Conservation (phyloP, 2,888 invertebrate species). For the Caenorhabditis imperialis region DNA sequence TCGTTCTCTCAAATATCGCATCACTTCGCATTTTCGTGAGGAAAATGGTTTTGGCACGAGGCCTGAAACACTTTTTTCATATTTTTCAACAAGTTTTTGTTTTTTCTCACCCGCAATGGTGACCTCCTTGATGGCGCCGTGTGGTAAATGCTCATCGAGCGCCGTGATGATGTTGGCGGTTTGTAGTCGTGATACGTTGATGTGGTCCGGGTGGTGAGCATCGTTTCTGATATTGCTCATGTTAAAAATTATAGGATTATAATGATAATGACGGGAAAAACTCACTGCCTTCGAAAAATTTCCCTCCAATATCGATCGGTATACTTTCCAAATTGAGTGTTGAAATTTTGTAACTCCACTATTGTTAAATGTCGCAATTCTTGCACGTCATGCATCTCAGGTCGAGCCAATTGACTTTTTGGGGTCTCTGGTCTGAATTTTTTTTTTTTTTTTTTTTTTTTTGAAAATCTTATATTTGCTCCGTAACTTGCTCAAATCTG, state of each 20-base stretch:
- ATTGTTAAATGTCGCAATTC: slow-evolving; percentile 41
- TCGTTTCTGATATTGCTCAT: slow-evolving; percentile 31
- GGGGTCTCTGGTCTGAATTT: background rate
- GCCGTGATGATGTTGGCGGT: slow-evolving; percentile 45
- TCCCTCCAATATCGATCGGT: slow-evolving; percentile 55
- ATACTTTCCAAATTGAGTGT: slow-evolving; percentile 21
- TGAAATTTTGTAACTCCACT: slow-evolving; percentile 28
- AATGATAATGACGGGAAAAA: too few relatives aligned
- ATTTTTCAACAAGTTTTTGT: background rate
- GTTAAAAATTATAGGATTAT: too few relatives aligned
- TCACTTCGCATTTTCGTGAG: slow-evolving; percentile 47
- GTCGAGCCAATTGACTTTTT: background rate
- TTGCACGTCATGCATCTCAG: slow-evolving; percentile 38
- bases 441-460: too few relatives aligned
- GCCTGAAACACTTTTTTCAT: slow-evolving; percentile 5
- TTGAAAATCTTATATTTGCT: background rate
- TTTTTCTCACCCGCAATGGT: slow-evolving; percentile 28
- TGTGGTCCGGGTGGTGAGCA: slow-evolving; percentile 44
- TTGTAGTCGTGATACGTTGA: slow-evolving; percentile 45
- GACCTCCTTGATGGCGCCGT: slow-evolving; percentile 31
- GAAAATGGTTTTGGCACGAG: slow-evolving; percentile 41
- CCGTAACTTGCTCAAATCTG: background rate
- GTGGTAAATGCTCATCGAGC: slow-evolving; percentile 46
- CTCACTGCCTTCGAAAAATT: slow-evolving; percentile 49
- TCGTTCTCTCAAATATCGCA: slow-evolving; percentile 43